Evolutionary conservation across 2,797 vertebrate genomes (phyloP), one percentile per base, ranked within the genome.

Genomic region (Novumbra hubbsi): DNA sequence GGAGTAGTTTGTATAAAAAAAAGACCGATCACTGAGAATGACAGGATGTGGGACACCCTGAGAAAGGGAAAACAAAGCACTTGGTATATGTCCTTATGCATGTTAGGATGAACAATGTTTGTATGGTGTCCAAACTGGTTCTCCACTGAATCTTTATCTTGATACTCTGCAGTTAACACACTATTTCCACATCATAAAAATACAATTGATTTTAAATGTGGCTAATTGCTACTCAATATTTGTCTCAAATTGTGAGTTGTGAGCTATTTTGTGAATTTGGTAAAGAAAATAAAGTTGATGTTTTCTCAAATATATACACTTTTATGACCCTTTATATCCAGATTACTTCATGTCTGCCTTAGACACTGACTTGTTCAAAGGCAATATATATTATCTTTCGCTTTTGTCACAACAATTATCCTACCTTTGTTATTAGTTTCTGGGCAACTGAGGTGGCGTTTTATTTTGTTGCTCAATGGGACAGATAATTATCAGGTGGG

Each of bases 21-120:
- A 78, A 76, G 72, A 78, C 87, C 87, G 75, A 79, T 80, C 24
- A 57, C n/a, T 11, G 49, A 79, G 81, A 79, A 78, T 67, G 80
- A 87, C 80, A 86, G 88, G 88, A 91, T 87, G 85, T 85, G 83
- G 87, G 83, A 76, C 81, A 84, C 87, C 75, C 83, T 81, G 82
- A 90, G 87, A 84, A 89, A 89, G 86, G 84, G 73, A 73, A 72
- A 57, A 80, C 5, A 79, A 82, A 89, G 77, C 88, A 91, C 87
- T 79, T 86, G 89, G 89, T 85, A 87, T 83, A 88, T 82, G 80
- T 85, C 81, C 77, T 84, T 83, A 79, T 84, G 88, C 75, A 84
- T 78, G 80, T 84, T 85, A 82, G 80, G 86, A 89, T 34, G 65
- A 64, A 76, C 73, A 73, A 76, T 77, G 82, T 79, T 81, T 84